These are phyloP conservation scores for Simalia tracyae DNA, from an alignment of 2,797 vertebrate species.

Conservation along the genomic window DNA sequence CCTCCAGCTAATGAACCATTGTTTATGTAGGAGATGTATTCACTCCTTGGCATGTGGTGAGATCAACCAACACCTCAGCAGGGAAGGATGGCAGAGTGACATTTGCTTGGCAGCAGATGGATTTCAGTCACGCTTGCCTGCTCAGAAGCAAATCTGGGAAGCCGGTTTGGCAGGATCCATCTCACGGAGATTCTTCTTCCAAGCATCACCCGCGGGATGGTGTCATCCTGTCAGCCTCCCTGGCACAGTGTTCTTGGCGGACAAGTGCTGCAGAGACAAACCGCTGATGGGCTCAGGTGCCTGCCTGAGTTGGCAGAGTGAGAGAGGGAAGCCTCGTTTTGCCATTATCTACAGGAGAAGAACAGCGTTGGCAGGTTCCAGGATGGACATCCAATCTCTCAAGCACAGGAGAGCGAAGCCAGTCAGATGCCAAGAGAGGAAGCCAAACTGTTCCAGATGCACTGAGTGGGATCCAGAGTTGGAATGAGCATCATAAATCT, in stretches of 20 bases:
- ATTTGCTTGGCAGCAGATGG: neutral
- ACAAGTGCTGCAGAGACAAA: neutral
- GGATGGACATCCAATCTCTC: conserved; percentile 68
- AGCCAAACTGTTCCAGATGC: conserved; percentile 46
- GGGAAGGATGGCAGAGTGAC: neutral
- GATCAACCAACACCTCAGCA: neutral
- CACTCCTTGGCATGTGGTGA: neutral
- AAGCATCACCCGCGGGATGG: no score
- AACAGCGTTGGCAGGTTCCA: conserved; percentile 67
- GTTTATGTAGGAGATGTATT: neutral
- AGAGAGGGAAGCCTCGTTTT: neutral
- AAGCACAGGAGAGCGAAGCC: conserved; percentile 68
- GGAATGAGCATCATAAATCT: conserved; percentile 79
- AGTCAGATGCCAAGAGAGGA: conserved; percentile 64
- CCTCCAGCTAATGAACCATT: neutral
- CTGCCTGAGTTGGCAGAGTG: neutral
- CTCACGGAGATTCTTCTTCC: neutral
- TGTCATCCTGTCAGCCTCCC: neutral
- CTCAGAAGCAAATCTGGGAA: neutral
- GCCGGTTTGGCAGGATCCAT: neutral
- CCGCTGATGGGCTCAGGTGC: neutral
- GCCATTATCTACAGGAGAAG: conserved; percentile 67
- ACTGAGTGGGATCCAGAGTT: conserved; percentile 60
- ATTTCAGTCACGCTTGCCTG: neutral
- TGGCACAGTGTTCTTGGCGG: neutral